Base-by-base conservation (phyloP, 2,888 invertebrate genomes). In the Xylophagus ater region DNA sequence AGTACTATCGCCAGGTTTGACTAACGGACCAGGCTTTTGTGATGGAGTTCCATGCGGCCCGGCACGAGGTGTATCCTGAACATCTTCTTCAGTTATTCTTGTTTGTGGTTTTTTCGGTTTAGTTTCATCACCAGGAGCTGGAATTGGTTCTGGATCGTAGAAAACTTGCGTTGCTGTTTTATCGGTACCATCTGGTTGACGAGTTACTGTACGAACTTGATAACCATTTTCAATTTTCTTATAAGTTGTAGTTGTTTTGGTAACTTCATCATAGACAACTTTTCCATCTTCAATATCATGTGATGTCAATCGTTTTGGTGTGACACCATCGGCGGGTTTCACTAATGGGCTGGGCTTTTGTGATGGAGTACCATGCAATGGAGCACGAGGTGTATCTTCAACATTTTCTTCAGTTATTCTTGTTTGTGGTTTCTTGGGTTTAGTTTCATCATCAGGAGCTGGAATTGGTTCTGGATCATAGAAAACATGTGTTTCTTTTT, bases 231-330 rank as follows among this genome's bases (percentile, higher is more conserved):
- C 58, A 41, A 62, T 61, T 21, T 57, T 46, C 39, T 57, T 58
- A 43, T 64, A 62, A 41, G 53, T 42, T 31, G 55, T 61, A 48
- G 51, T 63, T 28, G 56, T 52, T 17, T 60, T 60, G 18, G 62
- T 63, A 26, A 47, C 53, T 37, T 48, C 48, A 44, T 63, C 60
- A 41, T 53, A 55, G 45, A 57, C 62, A 44, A 59, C 50, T 46
- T 60, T 63, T 46, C 63, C 63, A 50, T 63, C 62, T 52, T 62
- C 49, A 49, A 62, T 62, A 42, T 62, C 61, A 44, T 59, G 62
- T 41, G 63, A n/a, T n/a, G n/a, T n/a, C n/a, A n/a, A n/a, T n/a
- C n/a, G n/a, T n/a, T n/a, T n/a, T n/a, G n/a, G n/a, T n/a, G n/a
- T n/a, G n/a, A n/a, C n/a, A n/a, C n/a, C n/a, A n/a, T n/a, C n/a